These are phyloP conservation scores for Magallana angulata DNA, from an alignment of 1,140 invertebrate genomes.

Conservation along the genomic window DNA sequence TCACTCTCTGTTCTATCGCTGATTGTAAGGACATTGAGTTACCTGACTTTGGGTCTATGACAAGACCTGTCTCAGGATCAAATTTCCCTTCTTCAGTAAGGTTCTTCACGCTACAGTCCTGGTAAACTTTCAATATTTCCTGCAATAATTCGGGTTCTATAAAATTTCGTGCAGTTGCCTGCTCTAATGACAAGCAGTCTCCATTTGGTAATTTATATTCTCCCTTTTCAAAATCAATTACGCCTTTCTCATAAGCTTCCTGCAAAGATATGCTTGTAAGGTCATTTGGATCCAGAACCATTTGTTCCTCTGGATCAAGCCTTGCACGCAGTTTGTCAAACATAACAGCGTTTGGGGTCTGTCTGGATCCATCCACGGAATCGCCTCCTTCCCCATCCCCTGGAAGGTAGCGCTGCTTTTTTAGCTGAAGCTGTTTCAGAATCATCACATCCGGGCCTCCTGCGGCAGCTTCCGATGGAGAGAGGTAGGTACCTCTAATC, in stretches of 20 bases:
- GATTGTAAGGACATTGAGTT: slow-evolving; percentile 81
- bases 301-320: slow-evolving; percentile 89
- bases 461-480: slow-evolving; percentile 73
- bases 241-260: slow-evolving; percentile 88
- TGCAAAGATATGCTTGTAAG: slow-evolving; percentile 83
- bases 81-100: slow-evolving; percentile 88
- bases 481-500: slow-evolving; percentile 75
- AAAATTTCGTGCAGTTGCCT: slow-evolving; percentile 89
- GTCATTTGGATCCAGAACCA: slow-evolving; percentile 86
- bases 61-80: slow-evolving; percentile 84
- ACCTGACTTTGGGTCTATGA: slow-evolving; percentile 84
- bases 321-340: slow-evolving; percentile 76
- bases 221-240: slow-evolving; percentile 82
- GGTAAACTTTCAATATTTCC: slow-evolving; percentile 71
- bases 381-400: slow-evolving; percentile 89
- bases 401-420: slow-evolving; percentile 69
- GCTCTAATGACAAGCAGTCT: slow-evolving; percentile 86
- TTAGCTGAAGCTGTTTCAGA: slow-evolving; percentile 73
- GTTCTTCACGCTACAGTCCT: slow-evolving; percentile 67
- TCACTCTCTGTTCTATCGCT: slow-evolving; percentile 86
- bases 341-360: slow-evolving; percentile 65
- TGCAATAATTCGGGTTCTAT: slow-evolving; percentile 91
- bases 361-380: slow-evolving; percentile 51
- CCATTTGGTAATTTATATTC: slow-evolving; percentile 76
- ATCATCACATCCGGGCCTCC: slow-evolving; percentile 88